Evolutionary conservation across 2,113 vertebrate species (phyloP).

Genomic region (Oncorhynchus masou): DNA sequence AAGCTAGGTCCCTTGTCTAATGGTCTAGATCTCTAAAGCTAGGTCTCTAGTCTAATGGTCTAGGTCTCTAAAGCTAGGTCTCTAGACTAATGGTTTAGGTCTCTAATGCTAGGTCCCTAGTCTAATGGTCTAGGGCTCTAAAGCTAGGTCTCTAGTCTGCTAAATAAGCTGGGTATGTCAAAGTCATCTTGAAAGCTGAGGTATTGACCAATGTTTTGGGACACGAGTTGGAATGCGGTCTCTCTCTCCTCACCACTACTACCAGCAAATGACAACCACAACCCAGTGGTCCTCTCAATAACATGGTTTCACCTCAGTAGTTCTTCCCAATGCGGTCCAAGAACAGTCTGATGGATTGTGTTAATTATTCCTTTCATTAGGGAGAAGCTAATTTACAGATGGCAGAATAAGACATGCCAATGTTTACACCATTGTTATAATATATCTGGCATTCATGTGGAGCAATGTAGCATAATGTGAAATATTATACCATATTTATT

Average conservation of each 20-base stretch:
- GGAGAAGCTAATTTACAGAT: slow-evolving; percentile 22
- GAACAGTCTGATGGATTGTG: neutral
- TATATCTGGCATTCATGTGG: neutral
- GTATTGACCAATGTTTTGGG: slow-evolving; percentile 19
- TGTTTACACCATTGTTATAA: slow-evolving; percentile 17
- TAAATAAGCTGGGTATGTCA: slow-evolving; percentile 3
- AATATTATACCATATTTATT: neutral
- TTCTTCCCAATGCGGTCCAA: slow-evolving; percentile 16
- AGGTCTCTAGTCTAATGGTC: no score
- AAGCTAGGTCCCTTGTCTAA: no score
- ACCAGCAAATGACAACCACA: slow-evolving; percentile 17
- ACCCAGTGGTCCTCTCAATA: slow-evolving; percentile 29
- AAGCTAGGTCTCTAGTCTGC: no score
- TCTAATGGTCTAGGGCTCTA: no score
- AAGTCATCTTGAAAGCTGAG: slow-evolving; percentile 35
- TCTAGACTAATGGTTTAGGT: no score
- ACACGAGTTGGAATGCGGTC: slow-evolving; percentile 18
- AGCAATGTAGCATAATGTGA: neutral
- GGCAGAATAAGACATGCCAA: neutral
- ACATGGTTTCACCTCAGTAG: neutral
- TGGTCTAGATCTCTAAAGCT: no score
- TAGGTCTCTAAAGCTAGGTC: no score
- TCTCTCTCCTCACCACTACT: neutral
- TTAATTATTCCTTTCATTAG: neutral
- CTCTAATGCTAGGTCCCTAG: neutral